Evolutionary conservation across 2,888 invertebrate species (phyloP).

Genomic region (Epirrhoe alternata): DNA sequence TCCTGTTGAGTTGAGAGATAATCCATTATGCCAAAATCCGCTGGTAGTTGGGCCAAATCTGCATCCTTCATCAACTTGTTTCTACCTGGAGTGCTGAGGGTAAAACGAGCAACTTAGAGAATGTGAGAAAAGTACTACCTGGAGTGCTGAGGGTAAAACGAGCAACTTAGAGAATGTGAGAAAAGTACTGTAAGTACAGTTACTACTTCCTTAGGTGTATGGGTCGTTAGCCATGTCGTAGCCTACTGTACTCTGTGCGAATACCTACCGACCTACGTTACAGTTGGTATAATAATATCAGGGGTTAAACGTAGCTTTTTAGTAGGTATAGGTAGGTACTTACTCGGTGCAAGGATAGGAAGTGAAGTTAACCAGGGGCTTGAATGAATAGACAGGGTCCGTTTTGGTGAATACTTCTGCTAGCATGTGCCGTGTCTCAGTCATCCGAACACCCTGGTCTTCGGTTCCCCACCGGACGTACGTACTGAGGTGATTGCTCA

Average conservation of each 20-base stretch:
- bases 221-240: not conserved
- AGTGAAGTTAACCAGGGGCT: conserved; percentile 77
- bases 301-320: not conserved
- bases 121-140: conserved; percentile 54
- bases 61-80: conserved; percentile 75
- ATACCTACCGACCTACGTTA: conserved; percentile 2
- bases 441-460: conserved; percentile 68
- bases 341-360: conserved; percentile 81
- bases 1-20: conserved; percentile 80
- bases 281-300: too few relatives aligned
- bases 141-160: conserved; percentile 60
- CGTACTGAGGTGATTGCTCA: conserved; percentile 79
- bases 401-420: conserved; percentile 72
- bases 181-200: too few relatives aligned
- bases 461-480: conserved; percentile 74
- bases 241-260: too few relatives aligned
- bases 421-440: conserved; percentile 80
- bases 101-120: not conserved
- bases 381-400: conserved; percentile 73
- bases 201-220: not conserved
- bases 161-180: not conserved
- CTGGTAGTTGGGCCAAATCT: conserved; percentile 69
- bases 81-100: conserved; percentile 69
- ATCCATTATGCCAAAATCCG: conserved; percentile 75
- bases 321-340: conserved; percentile 46